Base-by-base conservation (phyloP, 2,113 vertebrate genomes). In the Telmatochromis brichardi region DNA sequence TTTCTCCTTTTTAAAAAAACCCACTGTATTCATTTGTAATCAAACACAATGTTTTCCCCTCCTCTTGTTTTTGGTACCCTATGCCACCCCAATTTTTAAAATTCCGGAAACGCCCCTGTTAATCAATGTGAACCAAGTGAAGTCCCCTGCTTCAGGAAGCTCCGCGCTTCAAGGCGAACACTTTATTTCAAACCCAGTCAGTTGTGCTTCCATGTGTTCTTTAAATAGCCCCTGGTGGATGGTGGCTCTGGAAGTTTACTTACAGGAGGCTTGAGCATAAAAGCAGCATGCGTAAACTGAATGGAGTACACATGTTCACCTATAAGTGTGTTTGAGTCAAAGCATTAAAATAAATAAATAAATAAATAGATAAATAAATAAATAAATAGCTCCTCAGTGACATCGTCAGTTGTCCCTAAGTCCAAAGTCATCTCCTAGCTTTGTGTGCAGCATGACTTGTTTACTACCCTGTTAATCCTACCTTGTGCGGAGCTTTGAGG, bases 401-500 rank as follows among this genome's bases (percentile, higher is more conserved):
- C 15, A 76, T 28, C 10, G 40, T 47, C 2, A 47, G 71, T 47
- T 12, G 23, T 47, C 15, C 3, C 3, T 19, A 28, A 50, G 9
- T 76, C 15, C 42, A 47, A 19, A 76, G 71, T 50, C 14, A 50
- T 50, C 42, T 1, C 2, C 4, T 19, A 47, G 42, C 9, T 50
- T 28, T 50, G 71, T 76, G 71, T 76, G 45, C 3, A 76, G 71
- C 6, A 19, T 4, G 9, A 10, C 31, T 8, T 82, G 65, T 78
- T 76, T 19, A 73, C 82, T 63, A 76, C 15, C 28, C 23, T 42
- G 42, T 60, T 40, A 17, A 57, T 78, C 79, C 81, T 97, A 99
- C 98, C 98, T 99, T 98, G 90, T 99, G 98, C 3, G 98, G 98
- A 35, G 98, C 97, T 92, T 95, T 96, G 87, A 99, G 97, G 15